Evolutionary conservation across 2,888 invertebrate species (phyloP).

Genomic region (Acleris emargana): DNA sequence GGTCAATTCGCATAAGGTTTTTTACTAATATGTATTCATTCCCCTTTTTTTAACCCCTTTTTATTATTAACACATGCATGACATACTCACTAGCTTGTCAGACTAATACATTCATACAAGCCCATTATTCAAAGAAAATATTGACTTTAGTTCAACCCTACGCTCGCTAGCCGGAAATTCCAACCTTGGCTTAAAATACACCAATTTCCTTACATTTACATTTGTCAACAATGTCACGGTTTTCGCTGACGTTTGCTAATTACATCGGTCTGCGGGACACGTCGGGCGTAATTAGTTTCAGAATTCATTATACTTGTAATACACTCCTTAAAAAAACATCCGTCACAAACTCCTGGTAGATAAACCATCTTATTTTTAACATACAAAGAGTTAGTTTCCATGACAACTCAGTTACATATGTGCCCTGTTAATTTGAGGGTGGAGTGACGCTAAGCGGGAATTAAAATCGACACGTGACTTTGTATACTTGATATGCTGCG

Average conservation of each 20-base stretch:
- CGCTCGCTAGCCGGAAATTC: background rate
- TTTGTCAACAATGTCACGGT: slow-evolving; percentile 19
- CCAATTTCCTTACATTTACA: slow-evolving; percentile 23
- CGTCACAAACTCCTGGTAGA: too few relatives aligned
- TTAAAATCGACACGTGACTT: slow-evolving; percentile 29
- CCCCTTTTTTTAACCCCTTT: too few relatives aligned
- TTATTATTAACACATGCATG: too few relatives aligned
- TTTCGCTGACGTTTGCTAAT: slow-evolving; percentile 22
- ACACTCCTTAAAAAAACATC: too few relatives aligned
- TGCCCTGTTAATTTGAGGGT: too few relatives aligned
- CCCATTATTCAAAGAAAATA: too few relatives aligned
- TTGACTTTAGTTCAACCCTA: background rate
- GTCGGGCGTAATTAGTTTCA: slow-evolving; percentile 12
- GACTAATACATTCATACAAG: too few relatives aligned
- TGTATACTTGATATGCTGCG: slow-evolving; percentile 14
- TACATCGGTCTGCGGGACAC: slow-evolving; percentile 20
- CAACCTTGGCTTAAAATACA: slow-evolving; percentile 18
- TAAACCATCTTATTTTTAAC: too few relatives aligned
- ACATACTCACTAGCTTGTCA: too few relatives aligned
- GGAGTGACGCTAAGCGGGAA: slow-evolving; percentile 18
- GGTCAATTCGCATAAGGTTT: too few relatives aligned
- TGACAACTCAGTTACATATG: background rate
- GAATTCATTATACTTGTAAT: too few relatives aligned
- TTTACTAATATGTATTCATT: too few relatives aligned
- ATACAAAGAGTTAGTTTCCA: background rate